Evolutionary conservation across 2,888 invertebrate species (phyloP).

Genomic region (Eristalis arbustorum): DNA sequence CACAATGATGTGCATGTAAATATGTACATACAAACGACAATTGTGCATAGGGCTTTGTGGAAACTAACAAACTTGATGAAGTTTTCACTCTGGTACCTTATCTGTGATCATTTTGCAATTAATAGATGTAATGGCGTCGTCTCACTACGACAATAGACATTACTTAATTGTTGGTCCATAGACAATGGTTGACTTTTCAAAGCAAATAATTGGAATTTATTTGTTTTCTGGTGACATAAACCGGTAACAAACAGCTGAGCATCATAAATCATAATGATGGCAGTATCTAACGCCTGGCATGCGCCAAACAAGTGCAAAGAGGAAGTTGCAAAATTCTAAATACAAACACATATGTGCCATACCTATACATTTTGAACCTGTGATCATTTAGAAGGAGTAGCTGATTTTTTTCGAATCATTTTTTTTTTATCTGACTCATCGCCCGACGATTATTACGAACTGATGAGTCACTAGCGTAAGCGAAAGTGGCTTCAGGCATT

Average conservation of each 20-base stretch:
- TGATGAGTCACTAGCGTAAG: conserved; percentile 46
- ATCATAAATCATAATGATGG: conserved; percentile 28
- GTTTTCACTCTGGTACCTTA: conserved; percentile 60
- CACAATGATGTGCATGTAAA: conserved; percentile 9
- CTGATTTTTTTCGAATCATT: not conserved
- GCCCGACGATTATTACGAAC: conserved; percentile 33
- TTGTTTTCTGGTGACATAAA: conserved; percentile 40
- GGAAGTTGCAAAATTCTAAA: conserved; percentile 6
- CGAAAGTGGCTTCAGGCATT: conserved; percentile 41
- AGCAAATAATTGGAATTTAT: conserved; percentile 47
- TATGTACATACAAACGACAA: conserved; percentile 13
- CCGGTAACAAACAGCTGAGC: conserved; percentile 4
- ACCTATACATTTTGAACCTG: not conserved
- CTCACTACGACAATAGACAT: conserved; percentile 21
- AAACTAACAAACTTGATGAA: conserved; percentile 37
- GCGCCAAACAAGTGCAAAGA: conserved; percentile 19
- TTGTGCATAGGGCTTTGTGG: conserved; percentile 12
- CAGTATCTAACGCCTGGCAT: not conserved
- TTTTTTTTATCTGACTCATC: conserved; percentile 31
- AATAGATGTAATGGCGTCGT: conserved; percentile 43
- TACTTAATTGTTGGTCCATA: conserved; percentile 16
- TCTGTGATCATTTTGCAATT: conserved; percentile 55
- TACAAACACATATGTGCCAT: not conserved
- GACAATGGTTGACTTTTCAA: conserved; percentile 11
- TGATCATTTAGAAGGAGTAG: not conserved